phyloP scores from a whole-genome alignment of 1,140 invertebrate genomes.

The Aradophagus sp. region DNA sequence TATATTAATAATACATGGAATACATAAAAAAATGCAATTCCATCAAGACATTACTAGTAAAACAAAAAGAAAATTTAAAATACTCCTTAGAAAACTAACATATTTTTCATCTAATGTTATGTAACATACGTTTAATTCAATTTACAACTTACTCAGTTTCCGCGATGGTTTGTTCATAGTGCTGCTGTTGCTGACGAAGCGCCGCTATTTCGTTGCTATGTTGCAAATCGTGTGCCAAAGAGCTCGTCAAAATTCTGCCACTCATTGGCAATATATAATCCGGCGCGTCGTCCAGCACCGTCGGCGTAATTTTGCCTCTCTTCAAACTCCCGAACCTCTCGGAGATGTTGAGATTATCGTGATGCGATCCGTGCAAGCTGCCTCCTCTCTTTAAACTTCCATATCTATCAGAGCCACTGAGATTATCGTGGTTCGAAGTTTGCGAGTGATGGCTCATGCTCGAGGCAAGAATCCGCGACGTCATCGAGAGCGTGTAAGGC shows the following conservation, averaged over 20 bases:
- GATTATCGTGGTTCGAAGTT: constrained; percentile 72
- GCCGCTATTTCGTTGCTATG: constrained; percentile 71
- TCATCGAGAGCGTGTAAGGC: constrained; percentile 74
- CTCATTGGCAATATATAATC: constrained; percentile 73
- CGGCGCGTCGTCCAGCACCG: constrained; percentile 64
- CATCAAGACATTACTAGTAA: no score
- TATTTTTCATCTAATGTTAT: no score
- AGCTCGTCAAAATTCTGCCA: constrained; percentile 70
- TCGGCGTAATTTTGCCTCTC: constrained; percentile 67
- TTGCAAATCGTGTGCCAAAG: constrained; percentile 69
- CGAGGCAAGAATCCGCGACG: constrained; percentile 69
- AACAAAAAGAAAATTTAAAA: constrained; percentile 1
- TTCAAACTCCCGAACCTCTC: constrained; percentile 71
- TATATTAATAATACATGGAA: no score
- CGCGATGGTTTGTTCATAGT: constrained; percentile 72
- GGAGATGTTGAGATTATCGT: constrained; percentile 67
- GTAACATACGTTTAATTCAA: no score
- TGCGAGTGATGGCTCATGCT: constrained; percentile 76
- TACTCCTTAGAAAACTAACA: no score
- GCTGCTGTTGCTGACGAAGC: constrained; percentile 65
- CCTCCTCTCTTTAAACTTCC: constrained; percentile 69
- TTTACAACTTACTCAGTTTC: constrained; percentile 77
- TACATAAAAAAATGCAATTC: no score
- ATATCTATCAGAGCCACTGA: constrained; percentile 69
- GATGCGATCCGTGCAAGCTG: constrained; percentile 69